Evolutionary conservation across 2,888 invertebrate species (phyloP), one percentile per base, ranked within the genome.

Genomic region (Frankliniella fusca): DNA sequence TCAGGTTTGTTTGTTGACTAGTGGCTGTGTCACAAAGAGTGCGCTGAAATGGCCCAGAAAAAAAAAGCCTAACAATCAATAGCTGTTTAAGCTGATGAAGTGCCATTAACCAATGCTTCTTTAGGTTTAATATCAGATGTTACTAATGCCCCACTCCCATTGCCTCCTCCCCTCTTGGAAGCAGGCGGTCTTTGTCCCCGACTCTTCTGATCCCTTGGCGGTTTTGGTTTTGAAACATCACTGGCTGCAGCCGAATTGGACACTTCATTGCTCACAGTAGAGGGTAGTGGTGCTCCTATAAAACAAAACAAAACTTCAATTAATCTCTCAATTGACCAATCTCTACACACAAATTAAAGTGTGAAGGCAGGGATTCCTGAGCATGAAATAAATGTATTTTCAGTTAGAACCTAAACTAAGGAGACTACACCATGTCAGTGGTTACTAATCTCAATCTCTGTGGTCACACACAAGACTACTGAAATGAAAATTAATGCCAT

Each of bases 11-110:
- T 76, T 27, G 70, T 76, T 76, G 70, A 76, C 70, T 76, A 76
- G 70, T 76, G 70, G 70, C 70, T 76, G 70, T 76, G 70, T 76
- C 70, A 76, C 70, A 76, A 27, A 76, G 70, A 27, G 70, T 27
- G 70, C 70, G 70, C 70, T 76, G 70, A 76, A 76, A 76, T 76
- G 70, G 70, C 23, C 70, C 27, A 27, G 61, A 61, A 18, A 15
- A 18, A n/a, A 61, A 61, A n/a, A n/a, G n/a, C 61, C 18, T 61
- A 61, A 61, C 61, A n/a, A 61, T 18, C 61, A 61, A 12, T 7
- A 61, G 38, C 5, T 10, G 70, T 27, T 38, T 23, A 76, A 27
- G 70, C 70, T 27, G 70, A 76, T 27, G 70, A 76, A 8, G 70
- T 76, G 27, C 70, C 70, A 23, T 76, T 76, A 23, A 76, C 70